These are phyloP conservation scores for Rhadina sibilatrix DNA, from an alignment of 2,113 vertebrate genomes.

Conservation along the genomic window DNA sequence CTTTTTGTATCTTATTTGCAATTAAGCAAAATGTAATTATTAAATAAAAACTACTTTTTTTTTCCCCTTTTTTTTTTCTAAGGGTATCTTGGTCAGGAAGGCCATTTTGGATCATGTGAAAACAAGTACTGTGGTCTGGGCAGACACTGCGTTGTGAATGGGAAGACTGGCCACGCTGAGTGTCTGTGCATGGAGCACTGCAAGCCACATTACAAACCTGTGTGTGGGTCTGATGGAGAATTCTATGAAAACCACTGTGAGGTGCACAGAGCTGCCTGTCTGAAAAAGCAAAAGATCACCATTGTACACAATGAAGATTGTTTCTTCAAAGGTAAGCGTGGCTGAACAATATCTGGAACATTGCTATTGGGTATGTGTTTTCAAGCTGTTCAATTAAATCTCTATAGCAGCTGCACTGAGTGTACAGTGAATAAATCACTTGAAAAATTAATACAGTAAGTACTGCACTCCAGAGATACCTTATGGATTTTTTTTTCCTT, in stretches of 20 bases:
- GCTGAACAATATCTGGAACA: not conserved
- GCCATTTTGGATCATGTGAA: slow-evolving; percentile 78
- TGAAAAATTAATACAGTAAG: not conserved
- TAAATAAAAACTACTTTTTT: not conserved
- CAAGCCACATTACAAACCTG: slow-evolving; percentile 89
- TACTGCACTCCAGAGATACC: not conserved
- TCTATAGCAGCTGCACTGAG: not conserved
- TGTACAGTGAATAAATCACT: not conserved
- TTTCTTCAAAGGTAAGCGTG: slow-evolving; percentile 89
- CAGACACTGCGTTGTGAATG: slow-evolving; percentile 82
- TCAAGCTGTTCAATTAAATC: not conserved
- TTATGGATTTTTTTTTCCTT: not conserved
- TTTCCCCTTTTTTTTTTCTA: not conserved
- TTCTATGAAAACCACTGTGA: slow-evolving; percentile 96
- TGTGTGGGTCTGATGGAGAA: slow-evolving; percentile 93
- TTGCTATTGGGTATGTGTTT: not conserved
- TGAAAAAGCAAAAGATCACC: slow-evolving; percentile 84
- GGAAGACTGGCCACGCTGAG: slow-evolving; percentile 78
- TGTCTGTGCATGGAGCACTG: slow-evolving; percentile 89
- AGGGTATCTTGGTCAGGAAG: slow-evolving; percentile 75
- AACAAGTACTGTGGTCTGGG: slow-evolving; percentile 95
- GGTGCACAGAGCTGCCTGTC: slow-evolving; percentile 90
- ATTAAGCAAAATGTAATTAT: not conserved
- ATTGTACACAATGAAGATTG: slow-evolving; percentile 93
- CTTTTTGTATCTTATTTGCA: not conserved